A percentile compares a stretch with the other conserved stretches of the same genome.
These are phyloP conservation scores for Irena cyanogastra DNA, from an alignment of 2,113 vertebrate genomes.

Conservation along the genomic window DNA sequence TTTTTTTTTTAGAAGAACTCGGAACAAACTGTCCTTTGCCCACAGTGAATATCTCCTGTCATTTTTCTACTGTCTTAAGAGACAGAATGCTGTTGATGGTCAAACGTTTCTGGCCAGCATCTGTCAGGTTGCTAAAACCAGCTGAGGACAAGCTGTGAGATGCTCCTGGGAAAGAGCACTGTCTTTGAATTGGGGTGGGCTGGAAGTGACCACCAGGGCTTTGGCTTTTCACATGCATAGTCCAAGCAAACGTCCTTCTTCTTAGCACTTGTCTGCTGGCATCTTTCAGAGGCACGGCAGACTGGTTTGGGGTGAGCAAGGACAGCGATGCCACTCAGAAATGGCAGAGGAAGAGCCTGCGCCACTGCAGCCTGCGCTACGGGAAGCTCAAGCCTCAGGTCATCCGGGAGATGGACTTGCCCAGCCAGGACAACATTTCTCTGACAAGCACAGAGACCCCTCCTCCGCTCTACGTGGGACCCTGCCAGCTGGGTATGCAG, in stretches of 20 bases:
- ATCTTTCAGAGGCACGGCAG: constrained; percentile 88
- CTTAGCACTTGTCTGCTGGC: neutral
- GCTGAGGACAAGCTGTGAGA: neutral
- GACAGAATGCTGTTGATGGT: neutral
- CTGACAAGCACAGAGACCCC: constrained; percentile 95
- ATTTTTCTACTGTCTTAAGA: neutral
- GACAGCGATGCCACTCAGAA: constrained; percentile 92
- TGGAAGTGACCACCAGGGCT: neutral
- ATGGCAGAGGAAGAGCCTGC: constrained; percentile 97
- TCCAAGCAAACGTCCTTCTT: neutral
- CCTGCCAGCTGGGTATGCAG: constrained; percentile 93
- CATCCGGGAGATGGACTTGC: constrained; percentile 93
- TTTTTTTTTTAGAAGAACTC: neutral
- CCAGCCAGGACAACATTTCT: constrained; percentile 96
- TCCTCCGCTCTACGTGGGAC: constrained; percentile 89
- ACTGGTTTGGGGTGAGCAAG: constrained; percentile 98
- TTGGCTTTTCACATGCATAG: neutral
- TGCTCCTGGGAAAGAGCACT: neutral
- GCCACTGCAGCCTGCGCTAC: constrained; percentile 95
- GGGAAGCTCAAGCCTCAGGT: constrained; percentile 95
- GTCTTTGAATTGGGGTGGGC: neutral
- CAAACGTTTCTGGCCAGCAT: neutral
- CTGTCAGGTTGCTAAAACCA: neutral
- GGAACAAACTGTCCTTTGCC: neutral
- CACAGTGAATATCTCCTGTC: neutral